A percentile compares a stretch with the other conserved stretches of the same genome.
Evolutionary conservation across 2,113 vertebrate genomes (phyloP).

Genomic region (Cyprinus carpio): DNA sequence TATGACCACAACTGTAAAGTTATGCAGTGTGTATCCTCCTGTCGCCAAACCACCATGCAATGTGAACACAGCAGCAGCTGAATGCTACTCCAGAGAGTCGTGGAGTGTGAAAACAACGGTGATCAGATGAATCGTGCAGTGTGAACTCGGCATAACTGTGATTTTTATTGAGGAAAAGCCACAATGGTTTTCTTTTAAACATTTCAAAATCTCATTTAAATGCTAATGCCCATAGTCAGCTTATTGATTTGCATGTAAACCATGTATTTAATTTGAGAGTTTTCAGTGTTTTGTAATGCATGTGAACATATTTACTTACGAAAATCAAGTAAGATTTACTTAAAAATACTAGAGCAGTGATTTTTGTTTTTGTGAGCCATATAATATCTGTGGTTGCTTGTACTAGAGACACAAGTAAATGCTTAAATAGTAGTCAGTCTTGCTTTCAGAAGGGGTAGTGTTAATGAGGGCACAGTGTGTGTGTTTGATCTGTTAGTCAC

Average conservation of each 20-base stretch:
- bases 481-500: constrained; percentile 38
- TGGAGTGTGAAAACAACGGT: no score
- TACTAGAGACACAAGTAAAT: not conserved
- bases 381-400: not conserved
- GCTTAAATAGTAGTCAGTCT: not conserved
- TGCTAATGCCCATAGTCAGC: not conserved
- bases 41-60: no score
- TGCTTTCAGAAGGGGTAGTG: not conserved
- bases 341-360: no score
- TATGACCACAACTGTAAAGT: not conserved
- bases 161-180: not conserved
- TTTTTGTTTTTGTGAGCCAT: not conserved
- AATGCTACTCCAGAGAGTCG: no score
- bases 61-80: no score
- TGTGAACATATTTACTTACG: not conserved
- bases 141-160: not conserved
- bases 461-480: not conserved
- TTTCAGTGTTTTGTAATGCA: not conserved
- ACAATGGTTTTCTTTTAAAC: no score
- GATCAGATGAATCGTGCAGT: no score
- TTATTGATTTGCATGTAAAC: not conserved
- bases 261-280: no score
- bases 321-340: not conserved
- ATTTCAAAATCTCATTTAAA: no score
- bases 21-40: no score